These are phyloP conservation scores for Byasa hedistus DNA, from an alignment of 2,888 invertebrate genomes.

Conservation along the genomic window DNA sequence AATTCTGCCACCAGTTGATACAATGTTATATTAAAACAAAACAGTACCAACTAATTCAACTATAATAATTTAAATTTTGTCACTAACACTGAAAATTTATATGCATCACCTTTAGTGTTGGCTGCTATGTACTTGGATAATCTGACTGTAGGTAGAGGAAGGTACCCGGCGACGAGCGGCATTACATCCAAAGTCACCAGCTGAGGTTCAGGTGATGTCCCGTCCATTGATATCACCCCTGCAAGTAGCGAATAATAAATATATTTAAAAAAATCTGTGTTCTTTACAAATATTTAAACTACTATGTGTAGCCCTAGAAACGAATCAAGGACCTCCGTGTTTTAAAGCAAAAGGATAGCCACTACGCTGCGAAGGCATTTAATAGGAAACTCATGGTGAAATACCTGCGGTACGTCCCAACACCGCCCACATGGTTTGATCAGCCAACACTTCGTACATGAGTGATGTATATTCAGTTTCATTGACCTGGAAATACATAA, in stretches of 20 bases:
- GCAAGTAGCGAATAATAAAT: constrained; percentile 35
- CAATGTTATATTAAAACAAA: too few species aligned
- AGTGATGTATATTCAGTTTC: constrained; percentile 81
- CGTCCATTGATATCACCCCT: constrained; percentile 85
- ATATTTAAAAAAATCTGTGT: constrained; percentile 14
- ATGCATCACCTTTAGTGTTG: constrained; percentile 76
- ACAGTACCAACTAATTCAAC: too few species aligned
- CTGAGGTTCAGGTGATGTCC: constrained; percentile 83
- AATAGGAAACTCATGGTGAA: background rate
- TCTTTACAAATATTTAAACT: too few species aligned
- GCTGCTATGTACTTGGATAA: constrained; percentile 94
- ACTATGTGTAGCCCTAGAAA: too few species aligned
- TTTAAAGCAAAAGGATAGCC: too few species aligned
- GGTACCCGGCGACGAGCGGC: constrained; percentile 93
- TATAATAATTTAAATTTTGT: too few species aligned
- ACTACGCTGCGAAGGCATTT: too few species aligned
- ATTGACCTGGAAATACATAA: constrained; percentile 60
- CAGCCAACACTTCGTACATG: constrained; percentile 96
- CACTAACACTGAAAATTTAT: background rate
- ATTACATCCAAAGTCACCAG: constrained; percentile 92
- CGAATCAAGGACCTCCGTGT: too few species aligned
- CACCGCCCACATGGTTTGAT: constrained; percentile 96
- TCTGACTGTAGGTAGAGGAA: constrained; percentile 92
- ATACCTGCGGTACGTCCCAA: constrained; percentile 92
- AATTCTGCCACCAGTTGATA: too few species aligned